These are phyloP conservation scores for Brenthis daphne DNA, from an alignment of 2,888 invertebrate species.

Conservation along the genomic window DNA sequence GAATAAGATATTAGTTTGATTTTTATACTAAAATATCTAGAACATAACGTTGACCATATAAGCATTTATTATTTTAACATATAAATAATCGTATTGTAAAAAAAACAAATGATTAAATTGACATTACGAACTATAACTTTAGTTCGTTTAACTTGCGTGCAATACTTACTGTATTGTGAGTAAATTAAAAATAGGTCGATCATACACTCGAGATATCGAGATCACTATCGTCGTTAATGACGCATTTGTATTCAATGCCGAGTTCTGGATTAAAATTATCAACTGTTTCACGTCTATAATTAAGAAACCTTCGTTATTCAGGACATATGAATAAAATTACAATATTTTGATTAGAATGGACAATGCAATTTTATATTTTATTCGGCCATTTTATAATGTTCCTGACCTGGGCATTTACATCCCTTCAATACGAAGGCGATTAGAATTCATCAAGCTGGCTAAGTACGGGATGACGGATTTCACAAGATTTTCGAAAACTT, in stretches of 20 bases:
- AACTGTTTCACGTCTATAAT: constrained; percentile 32
- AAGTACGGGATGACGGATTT: no score
- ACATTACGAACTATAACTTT: constrained; percentile 1
- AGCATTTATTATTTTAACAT: no score
- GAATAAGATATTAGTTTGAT: no score
- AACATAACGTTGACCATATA: no score
- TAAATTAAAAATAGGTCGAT: constrained; percentile 35
- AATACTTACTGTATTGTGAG: constrained; percentile 16
- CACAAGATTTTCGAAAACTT: no score
- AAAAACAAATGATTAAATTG: not conserved
- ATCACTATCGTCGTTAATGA: constrained; percentile 32
- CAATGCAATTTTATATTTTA: not conserved
- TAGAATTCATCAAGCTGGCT: no score
- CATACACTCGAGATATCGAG: constrained; percentile 34
- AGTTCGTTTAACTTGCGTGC: constrained; percentile 3
- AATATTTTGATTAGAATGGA: not conserved
- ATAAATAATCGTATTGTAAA: no score
- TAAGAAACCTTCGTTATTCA: constrained; percentile 31
- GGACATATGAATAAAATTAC: constrained; percentile 19
- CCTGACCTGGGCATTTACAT: no score
- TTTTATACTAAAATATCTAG: no score
- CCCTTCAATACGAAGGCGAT: no score
- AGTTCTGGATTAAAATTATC: constrained; percentile 37
- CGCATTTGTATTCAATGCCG: constrained; percentile 37
- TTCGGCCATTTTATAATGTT: no score